These are phyloP conservation scores for Pseudomugil gertrudae DNA, from an alignment of 2,797 vertebrate species.

Conservation along the genomic window DNA sequence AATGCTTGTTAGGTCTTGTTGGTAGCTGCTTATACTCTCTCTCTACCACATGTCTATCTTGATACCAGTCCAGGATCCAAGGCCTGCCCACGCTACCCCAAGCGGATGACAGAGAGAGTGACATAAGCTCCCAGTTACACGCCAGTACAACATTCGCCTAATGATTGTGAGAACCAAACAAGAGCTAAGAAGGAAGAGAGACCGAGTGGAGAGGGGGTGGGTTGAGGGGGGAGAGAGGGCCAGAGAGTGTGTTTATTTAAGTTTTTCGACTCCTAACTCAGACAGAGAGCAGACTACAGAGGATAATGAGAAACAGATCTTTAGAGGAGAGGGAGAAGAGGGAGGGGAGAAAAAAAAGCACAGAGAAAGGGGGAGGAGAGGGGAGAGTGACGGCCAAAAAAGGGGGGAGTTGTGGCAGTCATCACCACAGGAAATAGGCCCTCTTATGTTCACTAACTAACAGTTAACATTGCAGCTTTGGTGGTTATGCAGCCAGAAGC, in stretches of 20 bases:
- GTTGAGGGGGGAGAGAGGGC: conserved; percentile 40
- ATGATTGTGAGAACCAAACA: conserved; percentile 73
- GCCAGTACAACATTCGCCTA: conserved; percentile 44
- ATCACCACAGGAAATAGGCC: conserved; percentile 68
- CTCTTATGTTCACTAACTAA: conserved; percentile 57
- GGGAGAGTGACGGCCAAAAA: conserved; percentile 57
- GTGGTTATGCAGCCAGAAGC: conserved; percentile 40
- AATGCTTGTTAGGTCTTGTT: conserved; percentile 19
- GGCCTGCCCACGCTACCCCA: conserved; percentile 61
- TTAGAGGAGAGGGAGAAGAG: conserved; percentile 60
- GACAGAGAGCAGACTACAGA: conserved; percentile 84
- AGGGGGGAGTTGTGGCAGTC: conserved; percentile 53
- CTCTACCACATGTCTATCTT: conserved; percentile 42
- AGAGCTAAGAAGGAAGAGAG: conserved; percentile 38
- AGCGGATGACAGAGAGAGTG: conserved; percentile 61
- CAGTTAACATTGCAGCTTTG: conserved; percentile 57
- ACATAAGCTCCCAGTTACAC: conserved; percentile 54
- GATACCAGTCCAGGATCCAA: conserved; percentile 45
- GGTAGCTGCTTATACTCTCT: conserved; percentile 33
- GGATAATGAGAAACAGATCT: conserved; percentile 88
- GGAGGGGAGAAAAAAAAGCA: conserved; percentile 48
- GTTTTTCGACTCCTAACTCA: conserved; percentile 84
- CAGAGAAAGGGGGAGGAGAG: conserved; percentile 38
- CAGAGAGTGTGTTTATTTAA: conserved; percentile 82
- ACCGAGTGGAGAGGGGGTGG: conserved; percentile 6